Evolutionary conservation across 2,113 vertebrate genomes (phyloP).

Genomic region (Chaenocephalus aceratus): DNA sequence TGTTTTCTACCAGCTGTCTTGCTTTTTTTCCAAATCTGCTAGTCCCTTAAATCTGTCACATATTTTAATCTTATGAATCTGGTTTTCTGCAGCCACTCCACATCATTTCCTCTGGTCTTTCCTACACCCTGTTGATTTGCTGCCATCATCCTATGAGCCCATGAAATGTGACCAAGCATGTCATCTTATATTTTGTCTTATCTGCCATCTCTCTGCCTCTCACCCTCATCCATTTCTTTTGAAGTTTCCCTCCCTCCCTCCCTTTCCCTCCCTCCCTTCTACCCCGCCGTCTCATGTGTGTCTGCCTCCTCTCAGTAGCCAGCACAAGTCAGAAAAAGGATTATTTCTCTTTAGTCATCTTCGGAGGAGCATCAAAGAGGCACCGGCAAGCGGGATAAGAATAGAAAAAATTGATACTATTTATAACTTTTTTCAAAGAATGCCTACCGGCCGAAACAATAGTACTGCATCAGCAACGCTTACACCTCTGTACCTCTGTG

Average conservation of each 20-base stretch:
- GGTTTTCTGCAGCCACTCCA: slow-evolving; percentile 27
- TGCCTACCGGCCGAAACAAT: slow-evolving; percentile 61
- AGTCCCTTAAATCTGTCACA: slow-evolving; percentile 58
- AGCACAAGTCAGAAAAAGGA: slow-evolving; percentile 56
- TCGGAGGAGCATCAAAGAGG: slow-evolving; percentile 67
- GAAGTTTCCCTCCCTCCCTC: background rate
- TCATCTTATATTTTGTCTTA: slow-evolving; percentile 39
- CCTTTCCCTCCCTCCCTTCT: background rate
- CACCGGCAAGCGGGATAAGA: slow-evolving; percentile 55
- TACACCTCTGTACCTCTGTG: background rate
- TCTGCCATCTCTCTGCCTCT: slow-evolving; percentile 35
- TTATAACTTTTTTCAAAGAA: slow-evolving; percentile 70
- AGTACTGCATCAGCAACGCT: slow-evolving; percentile 31
- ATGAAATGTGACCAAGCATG: slow-evolving; percentile 13
- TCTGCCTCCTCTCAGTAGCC: slow-evolving; percentile 36
- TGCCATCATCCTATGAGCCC: slow-evolving; percentile 14
- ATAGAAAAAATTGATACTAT: slow-evolving; percentile 73
- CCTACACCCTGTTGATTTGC: slow-evolving; percentile 34
- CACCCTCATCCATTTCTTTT: background rate
- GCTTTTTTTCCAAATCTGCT: slow-evolving; percentile 12
- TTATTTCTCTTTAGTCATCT: slow-evolving; percentile 69
- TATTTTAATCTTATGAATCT: slow-evolving; percentile 65
- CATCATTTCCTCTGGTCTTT: slow-evolving; percentile 38
- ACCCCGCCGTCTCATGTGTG: slow-evolving; percentile 33
- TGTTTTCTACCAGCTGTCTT: slow-evolving; percentile 12